Conservation (phyloP, 2,888 invertebrate species). For the Apomyelois bistriatella region DNA sequence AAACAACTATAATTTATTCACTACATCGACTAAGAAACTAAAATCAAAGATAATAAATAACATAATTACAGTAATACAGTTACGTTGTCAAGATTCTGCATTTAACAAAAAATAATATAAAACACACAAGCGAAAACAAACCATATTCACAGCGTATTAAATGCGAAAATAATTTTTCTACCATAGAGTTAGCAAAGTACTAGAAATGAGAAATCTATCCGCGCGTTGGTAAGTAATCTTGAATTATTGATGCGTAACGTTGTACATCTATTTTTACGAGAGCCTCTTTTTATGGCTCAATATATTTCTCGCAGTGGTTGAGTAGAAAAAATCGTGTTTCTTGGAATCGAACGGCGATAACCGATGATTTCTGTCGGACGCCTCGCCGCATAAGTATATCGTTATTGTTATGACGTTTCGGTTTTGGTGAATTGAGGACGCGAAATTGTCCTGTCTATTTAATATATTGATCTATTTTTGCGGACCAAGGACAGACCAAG, state of each 20-base stretch:
- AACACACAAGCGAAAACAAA: background rate
- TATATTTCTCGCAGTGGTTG: slow-evolving; percentile 17
- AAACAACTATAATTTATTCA: background rate
- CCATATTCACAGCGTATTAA: background rate
- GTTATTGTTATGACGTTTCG: slow-evolving; percentile 26
- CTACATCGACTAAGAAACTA: slow-evolving; percentile 7
- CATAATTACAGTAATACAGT: slow-evolving; percentile 23
- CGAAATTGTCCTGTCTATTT: background rate
- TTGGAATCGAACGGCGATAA: slow-evolving; percentile 59
- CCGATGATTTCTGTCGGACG: slow-evolving; percentile 55
- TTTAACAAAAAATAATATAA: slow-evolving; percentile 19
- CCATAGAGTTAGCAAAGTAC: slow-evolving; percentile 35
- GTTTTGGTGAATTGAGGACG: slow-evolving; percentile 33
- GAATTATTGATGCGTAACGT: slow-evolving; percentile 71
- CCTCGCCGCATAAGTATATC: slow-evolving; percentile 46
- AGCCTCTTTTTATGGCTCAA: slow-evolving; percentile 61
- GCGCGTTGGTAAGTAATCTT: slow-evolving; percentile 49
- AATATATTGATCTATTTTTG: background rate
- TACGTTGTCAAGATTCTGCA: slow-evolving; percentile 16
- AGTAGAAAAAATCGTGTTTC: slow-evolving; percentile 41
- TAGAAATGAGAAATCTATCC: slow-evolving; percentile 47
- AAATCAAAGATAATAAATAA: slow-evolving; percentile 19
- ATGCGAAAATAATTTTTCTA: slow-evolving; percentile 1
- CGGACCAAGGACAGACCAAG: too few relatives aligned
- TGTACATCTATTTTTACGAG: slow-evolving; percentile 71